These are phyloP conservation scores for Dasysyrphus tricinctus DNA, from an alignment of 2,888 invertebrate genomes.

Conservation along the genomic window DNA sequence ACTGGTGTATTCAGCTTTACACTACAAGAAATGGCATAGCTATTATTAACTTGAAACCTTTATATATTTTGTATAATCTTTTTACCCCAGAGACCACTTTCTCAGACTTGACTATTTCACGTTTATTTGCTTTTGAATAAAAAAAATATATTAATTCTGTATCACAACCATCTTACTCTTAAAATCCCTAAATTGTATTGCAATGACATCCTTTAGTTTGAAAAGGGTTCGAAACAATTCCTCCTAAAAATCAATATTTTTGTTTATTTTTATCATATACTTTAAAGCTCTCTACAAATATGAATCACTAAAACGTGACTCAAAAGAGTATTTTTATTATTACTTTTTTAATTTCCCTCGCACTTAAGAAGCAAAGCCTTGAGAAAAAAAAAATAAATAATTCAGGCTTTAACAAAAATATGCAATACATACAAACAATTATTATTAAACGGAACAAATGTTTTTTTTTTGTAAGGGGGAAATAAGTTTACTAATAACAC, in stretches of 20 bases:
- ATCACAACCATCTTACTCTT: not conserved
- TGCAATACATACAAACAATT: not conserved
- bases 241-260: not conserved
- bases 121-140: not conserved
- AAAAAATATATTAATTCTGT: not conserved
- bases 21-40: not conserved
- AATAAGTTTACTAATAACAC: not conserved
- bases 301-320: slow-evolving; percentile 73
- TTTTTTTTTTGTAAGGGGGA: not conserved
- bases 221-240: slow-evolving; percentile 69
- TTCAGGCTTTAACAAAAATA: slow-evolving; percentile 4
- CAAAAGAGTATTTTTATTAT: slow-evolving; percentile 42
- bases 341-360: not conserved
- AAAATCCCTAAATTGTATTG: slow-evolving; percentile 56
- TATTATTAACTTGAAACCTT: not conserved
- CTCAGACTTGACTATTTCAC: not conserved
- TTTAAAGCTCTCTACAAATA: slow-evolving; percentile 46
- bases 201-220: slow-evolving; percentile 67
- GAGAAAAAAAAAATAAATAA: slow-evolving; percentile 23
- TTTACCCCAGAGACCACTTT: not conserved
- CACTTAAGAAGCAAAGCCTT: slow-evolving; percentile 2
- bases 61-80: not conserved
- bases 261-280: slow-evolving; percentile 9
- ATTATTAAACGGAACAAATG: not conserved
- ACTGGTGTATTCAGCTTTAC: not conserved